Conservation (phyloP, 2,113 vertebrate genomes). For the Syngnathus scovelli region DNA sequence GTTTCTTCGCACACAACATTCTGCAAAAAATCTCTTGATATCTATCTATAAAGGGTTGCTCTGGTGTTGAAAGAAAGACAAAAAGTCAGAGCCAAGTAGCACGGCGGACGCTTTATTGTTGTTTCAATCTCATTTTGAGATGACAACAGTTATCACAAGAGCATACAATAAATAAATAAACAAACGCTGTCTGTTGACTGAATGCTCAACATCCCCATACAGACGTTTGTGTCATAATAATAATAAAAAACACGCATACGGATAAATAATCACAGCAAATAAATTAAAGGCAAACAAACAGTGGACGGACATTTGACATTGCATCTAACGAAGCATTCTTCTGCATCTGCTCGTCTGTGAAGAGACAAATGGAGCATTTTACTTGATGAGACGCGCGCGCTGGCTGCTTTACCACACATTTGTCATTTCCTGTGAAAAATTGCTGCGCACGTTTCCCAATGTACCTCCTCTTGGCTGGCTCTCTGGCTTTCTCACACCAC, state of each 20-base stretch:
- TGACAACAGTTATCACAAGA: conserved; percentile 42
- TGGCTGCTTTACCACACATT: not conserved
- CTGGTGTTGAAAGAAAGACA: conserved; percentile 10
- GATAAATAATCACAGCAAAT: conserved; percentile 66
- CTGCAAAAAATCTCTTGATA: too few relatives aligned
- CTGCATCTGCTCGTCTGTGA: conserved; percentile 16
- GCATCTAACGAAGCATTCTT: conserved; percentile 42
- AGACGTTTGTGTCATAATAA: conserved; percentile 6
- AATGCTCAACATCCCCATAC: conserved; percentile 47
- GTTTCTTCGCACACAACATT: too few relatives aligned
- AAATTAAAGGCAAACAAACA: conserved; percentile 60
- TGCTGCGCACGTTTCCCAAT: not conserved
- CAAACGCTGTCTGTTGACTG: conserved; percentile 24
- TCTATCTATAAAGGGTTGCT: too few relatives aligned
- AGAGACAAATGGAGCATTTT: conserved; percentile 2
- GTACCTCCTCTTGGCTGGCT: conserved; percentile 22
- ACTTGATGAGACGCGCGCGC: too few relatives aligned
- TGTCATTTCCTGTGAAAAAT: not conserved
- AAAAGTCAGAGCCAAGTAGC: conserved; percentile 26
- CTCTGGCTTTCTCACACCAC: conserved; percentile 41
- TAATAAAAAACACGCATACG: conserved; percentile 22
- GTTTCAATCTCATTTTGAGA: conserved; percentile 44
- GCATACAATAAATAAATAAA: conserved; percentile 61
- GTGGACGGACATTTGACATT: conserved; percentile 16
- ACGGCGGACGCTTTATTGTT: conserved; percentile 59